A percentile compares a stretch with the other conserved stretches of the same genome.
These are phyloP conservation scores for Bambusicola thoracicus DNA, from an alignment of 2,113 vertebrate genomes.

Conservation along the genomic window DNA sequence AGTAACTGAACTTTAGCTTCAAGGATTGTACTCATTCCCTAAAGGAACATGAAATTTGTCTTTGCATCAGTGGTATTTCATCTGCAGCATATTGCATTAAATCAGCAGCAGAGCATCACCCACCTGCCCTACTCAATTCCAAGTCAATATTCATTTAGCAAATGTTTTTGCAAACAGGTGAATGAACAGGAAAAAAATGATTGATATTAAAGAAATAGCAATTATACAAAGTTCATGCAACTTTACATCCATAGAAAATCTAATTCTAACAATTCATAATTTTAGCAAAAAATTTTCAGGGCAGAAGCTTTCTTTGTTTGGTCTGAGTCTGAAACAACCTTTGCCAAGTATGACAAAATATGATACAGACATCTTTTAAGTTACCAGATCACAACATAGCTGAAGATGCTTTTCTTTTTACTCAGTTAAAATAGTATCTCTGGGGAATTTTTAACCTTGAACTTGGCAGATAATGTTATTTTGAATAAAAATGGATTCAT, in stretches of 20 bases:
- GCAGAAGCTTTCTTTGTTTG: conserved; percentile 52
- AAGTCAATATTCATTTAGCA: neutral
- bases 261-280: neutral
- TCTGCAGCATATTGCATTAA: conserved; percentile 24
- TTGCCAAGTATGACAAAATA: conserved; percentile 61
- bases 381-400: conserved; percentile 28
- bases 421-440: conserved; percentile 5
- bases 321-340: conserved; percentile 7
- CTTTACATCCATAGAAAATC: neutral
- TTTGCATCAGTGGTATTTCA: conserved; percentile 32
- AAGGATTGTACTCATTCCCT: conserved; percentile 29
- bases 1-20: conserved; percentile 23
- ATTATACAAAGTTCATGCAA: neutral
- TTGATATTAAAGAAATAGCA: neutral
- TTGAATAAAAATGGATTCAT: neutral
- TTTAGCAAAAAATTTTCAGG: neutral
- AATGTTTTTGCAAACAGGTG: neutral
- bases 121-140: conserved; percentile 13
- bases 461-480: neutral
- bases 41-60: conserved; percentile 31
- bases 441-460: neutral
- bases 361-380: conserved; percentile 28
- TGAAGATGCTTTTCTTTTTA: neutral
- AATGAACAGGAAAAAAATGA: neutral
- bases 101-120: conserved; percentile 39